These are phyloP conservation scores for Sphyrna mokarran DNA, from an alignment of 2,113 vertebrate genomes.

Conservation along the genomic window DNA sequence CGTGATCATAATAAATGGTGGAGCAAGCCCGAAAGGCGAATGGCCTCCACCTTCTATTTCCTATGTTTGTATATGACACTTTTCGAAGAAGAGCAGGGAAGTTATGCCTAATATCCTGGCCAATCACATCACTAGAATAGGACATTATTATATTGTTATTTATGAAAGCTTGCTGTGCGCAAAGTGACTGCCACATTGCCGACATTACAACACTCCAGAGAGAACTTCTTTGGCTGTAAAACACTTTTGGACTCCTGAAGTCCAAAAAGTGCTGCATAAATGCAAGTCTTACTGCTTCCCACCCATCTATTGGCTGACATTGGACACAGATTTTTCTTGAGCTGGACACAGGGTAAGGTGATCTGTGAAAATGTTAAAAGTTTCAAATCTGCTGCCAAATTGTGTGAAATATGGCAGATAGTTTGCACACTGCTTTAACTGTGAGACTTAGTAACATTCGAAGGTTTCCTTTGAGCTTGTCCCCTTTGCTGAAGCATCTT, in stretches of 20 bases:
- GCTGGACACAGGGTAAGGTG: neutral
- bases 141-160: neutral
- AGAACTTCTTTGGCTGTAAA: neutral
- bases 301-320: neutral
- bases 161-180: neutral
- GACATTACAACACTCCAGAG: neutral
- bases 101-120: neutral
- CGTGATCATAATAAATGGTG: too few species aligned
- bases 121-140: neutral
- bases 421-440: neutral
- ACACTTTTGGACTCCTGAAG: neutral
- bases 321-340: neutral
- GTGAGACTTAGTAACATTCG: neutral
- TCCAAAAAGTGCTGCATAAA: neutral
- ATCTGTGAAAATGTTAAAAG: too few species aligned
- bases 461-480: neutral
- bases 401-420: too few species aligned
- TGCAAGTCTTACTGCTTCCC: neutral
- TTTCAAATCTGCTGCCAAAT: too few species aligned
- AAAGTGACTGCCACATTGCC: neutral
- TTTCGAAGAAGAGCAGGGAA: neutral
- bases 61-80: neutral
- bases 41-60: too few species aligned
- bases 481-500: neutral
- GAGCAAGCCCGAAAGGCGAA: too few species aligned